Evolutionary conservation across 23 tunicate species (phyloP), one percentile per base, ranked within the genome.

Genomic region (Ciona savignyi): DNA sequence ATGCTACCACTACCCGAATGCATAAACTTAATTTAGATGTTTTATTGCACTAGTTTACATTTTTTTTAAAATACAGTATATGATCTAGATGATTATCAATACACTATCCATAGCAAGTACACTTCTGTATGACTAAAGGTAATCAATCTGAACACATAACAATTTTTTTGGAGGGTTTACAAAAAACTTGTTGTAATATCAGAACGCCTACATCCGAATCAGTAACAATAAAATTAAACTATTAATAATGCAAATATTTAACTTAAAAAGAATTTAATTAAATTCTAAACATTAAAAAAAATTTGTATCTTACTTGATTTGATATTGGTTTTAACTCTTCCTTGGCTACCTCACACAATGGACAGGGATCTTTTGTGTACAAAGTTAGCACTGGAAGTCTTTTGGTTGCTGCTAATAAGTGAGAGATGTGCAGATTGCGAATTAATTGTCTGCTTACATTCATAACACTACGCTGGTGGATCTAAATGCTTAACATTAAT

Each of bases 291-390:
- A 63, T 30, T 22, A 26, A 72, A 72, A 22, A 9, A n/a, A n/a
- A n/a, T n/a, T n/a, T n/a, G 3, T 72, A 4, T n/a, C 60, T 72
- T 65, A 83, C 88, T 74, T 73, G 29, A 22, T 73, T 28, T 23
- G 20, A 35, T 65, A 23, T 63, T 34, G 63, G 74, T 29, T 29
- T 25, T 1, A 91, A 61, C 67, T 77, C 77, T 25, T 62, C 75
- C 71, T 79, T 75, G 2, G 97, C 97, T 30, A 70, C 79, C 51
- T 91, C 97, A 71, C 97, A 91, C 34, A 91, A 49, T 4, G 86
- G 86, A 66, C 97, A 91, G 32, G 76, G 72, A 22, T 87, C 65
- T 60, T 91, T 91, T 0, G 97, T 91, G 80, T 35, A 91, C 3
- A 91, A 74, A 3, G 90, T 87, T 25, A 91, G 51, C n/a, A 65